These are phyloP conservation scores for Cherax quadricarinatus DNA, from an alignment of 1,140 invertebrate genomes.

Conservation along the genomic window DNA sequence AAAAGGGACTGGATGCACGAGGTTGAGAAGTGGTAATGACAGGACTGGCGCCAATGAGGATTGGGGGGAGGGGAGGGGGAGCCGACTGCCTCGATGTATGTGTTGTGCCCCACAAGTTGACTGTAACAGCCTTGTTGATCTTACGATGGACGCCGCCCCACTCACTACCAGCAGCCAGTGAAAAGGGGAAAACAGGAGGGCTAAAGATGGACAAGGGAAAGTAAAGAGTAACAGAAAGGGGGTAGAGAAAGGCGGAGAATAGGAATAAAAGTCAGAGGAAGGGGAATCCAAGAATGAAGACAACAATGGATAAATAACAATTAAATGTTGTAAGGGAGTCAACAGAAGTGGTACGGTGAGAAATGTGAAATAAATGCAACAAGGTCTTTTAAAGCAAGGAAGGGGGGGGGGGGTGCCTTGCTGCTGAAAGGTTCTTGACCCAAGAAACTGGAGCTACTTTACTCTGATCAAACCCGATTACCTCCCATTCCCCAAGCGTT, in stretches of 20 bases:
- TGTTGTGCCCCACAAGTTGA: conserved; percentile 16
- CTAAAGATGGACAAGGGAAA: background rate
- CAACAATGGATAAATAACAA: no score
- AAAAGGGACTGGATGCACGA: background rate
- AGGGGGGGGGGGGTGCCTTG: no score
- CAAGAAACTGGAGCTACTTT: no score
- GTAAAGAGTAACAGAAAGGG: background rate
- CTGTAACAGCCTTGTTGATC: conserved; percentile 25
- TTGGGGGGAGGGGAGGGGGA: background rate
- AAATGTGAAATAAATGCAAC: no score
- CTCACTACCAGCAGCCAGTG: background rate
- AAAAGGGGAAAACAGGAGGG: background rate
- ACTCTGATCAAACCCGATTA: no score
- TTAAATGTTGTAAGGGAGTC: no score
- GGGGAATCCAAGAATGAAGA: background rate
- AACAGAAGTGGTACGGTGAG: no score
- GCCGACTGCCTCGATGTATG: conserved; percentile 12
- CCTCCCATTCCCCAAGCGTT: no score
- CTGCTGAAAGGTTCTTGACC: no score
- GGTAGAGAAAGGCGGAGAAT: background rate
- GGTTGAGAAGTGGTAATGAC: background rate
- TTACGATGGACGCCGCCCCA: background rate
- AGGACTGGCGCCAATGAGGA: background rate
- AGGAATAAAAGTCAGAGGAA: background rate
- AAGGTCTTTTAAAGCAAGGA: no score